Conservation (phyloP, 2,888 invertebrate genomes). For the Eupsilia transversa region DNA sequence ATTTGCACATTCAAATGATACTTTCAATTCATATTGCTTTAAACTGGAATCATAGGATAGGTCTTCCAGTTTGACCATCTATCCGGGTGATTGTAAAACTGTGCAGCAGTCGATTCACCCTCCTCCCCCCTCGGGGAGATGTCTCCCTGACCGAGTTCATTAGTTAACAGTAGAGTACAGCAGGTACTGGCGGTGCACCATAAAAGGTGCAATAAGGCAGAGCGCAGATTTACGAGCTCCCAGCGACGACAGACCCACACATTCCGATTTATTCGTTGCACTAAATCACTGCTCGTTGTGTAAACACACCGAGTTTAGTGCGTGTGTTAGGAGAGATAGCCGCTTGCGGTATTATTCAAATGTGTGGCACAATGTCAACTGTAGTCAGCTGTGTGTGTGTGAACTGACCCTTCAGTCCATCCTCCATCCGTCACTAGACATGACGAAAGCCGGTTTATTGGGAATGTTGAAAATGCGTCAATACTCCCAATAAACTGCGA, state of each 20-base stretch:
- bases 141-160: slow-evolving; percentile 44
- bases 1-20: not conserved
- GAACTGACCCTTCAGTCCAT: not conserved
- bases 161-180: slow-evolving; percentile 33
- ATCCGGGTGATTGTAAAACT: not conserved
- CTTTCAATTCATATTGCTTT: not conserved
- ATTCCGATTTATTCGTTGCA: slow-evolving; percentile 22
- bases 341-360: too few species aligned
- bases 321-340: not conserved
- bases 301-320: slow-evolving; percentile 7
- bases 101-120: not conserved
- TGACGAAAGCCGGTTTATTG: not conserved
- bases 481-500: slow-evolving; percentile 15
- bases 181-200: slow-evolving; percentile 37
- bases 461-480: too few species aligned
- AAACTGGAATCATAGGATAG: not conserved
- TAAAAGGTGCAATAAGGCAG: slow-evolving; percentile 63
- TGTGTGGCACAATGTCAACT: not conserved
- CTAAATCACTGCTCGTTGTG: slow-evolving; percentile 18
- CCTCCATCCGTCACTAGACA: not conserved
- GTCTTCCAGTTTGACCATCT: not conserved
- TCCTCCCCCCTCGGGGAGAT: too few species aligned
- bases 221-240: slow-evolving; percentile 58
- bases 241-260: not conserved
- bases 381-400: not conserved